These are phyloP conservation scores for Xiphorhynchus elegans DNA, from an alignment of 2,113 vertebrate genomes.

Conservation along the genomic window DNA sequence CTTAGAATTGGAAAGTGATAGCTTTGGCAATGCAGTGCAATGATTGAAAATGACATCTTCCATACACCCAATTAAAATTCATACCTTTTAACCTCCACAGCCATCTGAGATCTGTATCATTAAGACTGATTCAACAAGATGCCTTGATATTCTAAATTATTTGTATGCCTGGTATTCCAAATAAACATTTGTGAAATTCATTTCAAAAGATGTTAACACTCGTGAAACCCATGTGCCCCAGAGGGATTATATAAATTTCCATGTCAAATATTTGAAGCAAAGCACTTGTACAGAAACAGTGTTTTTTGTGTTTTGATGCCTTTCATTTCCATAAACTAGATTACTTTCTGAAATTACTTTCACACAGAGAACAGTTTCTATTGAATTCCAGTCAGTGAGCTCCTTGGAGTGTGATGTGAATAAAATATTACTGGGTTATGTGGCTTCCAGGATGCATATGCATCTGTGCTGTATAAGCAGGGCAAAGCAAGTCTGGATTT, in stretches of 20 bases:
- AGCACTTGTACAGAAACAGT: constrained; percentile 84
- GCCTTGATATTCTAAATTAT: constrained; percentile 80
- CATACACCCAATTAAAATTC: constrained; percentile 72
- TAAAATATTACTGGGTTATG: constrained; percentile 73
- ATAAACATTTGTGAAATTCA: constrained; percentile 87
- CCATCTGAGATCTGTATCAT: constrained; percentile 74
- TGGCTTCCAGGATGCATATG: constrained; percentile 56
- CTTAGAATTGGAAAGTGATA: constrained; percentile 49
- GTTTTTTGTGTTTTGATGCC: constrained; percentile 85
- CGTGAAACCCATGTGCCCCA: constrained; percentile 81
- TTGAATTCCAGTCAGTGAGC: constrained; percentile 86
- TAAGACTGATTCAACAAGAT: constrained; percentile 76
- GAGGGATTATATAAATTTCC: constrained; percentile 88
- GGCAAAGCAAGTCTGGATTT: constrained; percentile 67
- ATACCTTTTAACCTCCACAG: constrained; percentile 73
- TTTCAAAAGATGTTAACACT: constrained; percentile 86
- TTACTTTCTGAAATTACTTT: constrained; percentile 89
- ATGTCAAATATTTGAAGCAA: constrained; percentile 88
- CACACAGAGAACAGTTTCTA: constrained; percentile 85
- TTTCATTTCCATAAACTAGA: constrained; percentile 90
- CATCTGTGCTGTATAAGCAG: constrained; percentile 46
- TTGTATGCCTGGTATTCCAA: constrained; percentile 79
- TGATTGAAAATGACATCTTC: constrained; percentile 63
- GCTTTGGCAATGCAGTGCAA: neutral
- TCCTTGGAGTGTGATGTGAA: constrained; percentile 84